phyloP scores from a whole-genome alignment of 2,113 vertebrate genomes.

The Siniperca knerii region DNA sequence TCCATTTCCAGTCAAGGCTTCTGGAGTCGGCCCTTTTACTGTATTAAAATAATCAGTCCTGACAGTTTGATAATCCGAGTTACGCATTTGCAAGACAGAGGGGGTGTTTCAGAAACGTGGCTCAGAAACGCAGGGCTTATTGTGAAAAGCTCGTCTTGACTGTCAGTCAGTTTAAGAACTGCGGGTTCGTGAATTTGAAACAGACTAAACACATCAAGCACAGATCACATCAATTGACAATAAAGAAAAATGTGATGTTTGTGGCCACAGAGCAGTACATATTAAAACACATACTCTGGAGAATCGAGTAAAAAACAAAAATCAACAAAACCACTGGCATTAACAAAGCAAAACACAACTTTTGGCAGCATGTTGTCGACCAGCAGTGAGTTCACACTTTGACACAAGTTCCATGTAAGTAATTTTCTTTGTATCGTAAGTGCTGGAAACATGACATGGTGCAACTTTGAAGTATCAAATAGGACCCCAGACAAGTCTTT shows the following conservation, averaged over 20 bases:
- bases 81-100: not conserved
- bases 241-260: not conserved
- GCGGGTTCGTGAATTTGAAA: not conserved
- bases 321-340: not conserved
- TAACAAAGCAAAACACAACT: not conserved
- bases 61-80: not conserved
- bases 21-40: constrained; percentile 1
- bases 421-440: not conserved
- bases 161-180: not conserved
- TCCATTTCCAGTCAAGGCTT: constrained; percentile 21
- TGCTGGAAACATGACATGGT: not conserved
- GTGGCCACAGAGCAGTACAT: not conserved
- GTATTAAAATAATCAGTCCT: not conserved
- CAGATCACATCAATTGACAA: not conserved
- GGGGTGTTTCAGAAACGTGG: not conserved
- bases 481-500: not conserved
- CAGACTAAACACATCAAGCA: not conserved
- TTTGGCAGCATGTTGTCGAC: not conserved
- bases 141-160: not conserved
- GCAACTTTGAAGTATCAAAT: not conserved
- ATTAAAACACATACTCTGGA: not conserved
- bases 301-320: not conserved
- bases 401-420: not conserved
- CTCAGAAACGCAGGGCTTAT: not conserved
- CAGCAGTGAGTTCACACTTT: not conserved